Conservation (phyloP, 1,140 invertebrate species). For the Gonioctena quinquepunctata region DNA sequence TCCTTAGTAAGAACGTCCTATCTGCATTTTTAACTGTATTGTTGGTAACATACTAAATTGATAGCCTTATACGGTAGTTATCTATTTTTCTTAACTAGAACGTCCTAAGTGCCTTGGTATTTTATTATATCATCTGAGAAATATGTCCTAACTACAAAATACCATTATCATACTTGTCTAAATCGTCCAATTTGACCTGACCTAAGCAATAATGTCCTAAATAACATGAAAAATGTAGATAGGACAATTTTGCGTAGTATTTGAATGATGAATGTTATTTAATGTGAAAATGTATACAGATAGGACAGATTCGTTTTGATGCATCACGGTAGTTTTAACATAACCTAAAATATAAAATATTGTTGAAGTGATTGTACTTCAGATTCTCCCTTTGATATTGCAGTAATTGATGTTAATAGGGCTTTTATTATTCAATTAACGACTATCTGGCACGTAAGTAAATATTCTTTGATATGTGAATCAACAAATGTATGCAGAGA, state of each 20-base stretch:
- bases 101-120: background rate
- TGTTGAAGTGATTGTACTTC: background rate
- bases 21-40: slow-evolving; percentile 4
- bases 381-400: background rate
- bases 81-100: background rate
- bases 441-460: background rate
- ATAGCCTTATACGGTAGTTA: background rate
- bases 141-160: background rate
- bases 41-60: background rate
- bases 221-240: slow-evolving; percentile 2
- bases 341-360: slow-evolving; percentile 6
- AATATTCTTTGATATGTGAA: background rate
- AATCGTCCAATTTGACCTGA: slow-evolving; percentile 7
- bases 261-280: background rate
- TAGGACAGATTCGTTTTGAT: background rate
- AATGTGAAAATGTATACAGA: background rate
- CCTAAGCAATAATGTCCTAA: slow-evolving; percentile 4
- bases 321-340: slow-evolving; percentile 3
- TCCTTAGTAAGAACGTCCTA: background rate
- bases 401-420: background rate
- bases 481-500: background rate
- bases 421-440: background rate
- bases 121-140: slow-evolving; percentile 1
- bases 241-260: background rate
- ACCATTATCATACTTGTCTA: background rate